Conservation (phyloP, 2,888 invertebrate genomes). For the Trissoscelio sp. region DNA sequence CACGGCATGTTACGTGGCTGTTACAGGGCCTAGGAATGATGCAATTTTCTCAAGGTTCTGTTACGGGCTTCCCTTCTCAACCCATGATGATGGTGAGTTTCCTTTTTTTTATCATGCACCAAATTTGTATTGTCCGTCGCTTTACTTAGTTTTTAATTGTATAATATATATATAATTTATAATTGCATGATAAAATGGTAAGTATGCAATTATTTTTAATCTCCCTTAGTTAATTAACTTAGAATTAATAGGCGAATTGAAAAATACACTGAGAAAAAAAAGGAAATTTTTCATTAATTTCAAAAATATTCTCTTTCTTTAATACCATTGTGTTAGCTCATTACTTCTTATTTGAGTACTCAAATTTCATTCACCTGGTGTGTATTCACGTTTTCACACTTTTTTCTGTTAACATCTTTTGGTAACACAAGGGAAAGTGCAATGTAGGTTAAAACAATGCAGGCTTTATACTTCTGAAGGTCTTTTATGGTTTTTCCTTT, state of each 20-base stretch:
- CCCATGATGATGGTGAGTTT: conserved; percentile 81
- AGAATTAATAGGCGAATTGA: no score
- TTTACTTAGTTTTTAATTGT: no score
- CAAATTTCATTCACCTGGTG: not conserved
- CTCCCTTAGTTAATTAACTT: no score
- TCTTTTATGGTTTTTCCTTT: no score
- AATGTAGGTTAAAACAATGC: not conserved
- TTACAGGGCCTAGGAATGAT: conserved; percentile 84
- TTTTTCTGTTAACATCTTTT: not conserved
- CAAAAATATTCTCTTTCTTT: no score
- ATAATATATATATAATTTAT: not conserved
- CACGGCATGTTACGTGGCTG: conserved; percentile 81
- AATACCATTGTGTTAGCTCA: no score
- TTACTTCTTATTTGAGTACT: not conserved
- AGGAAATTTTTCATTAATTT: no score
- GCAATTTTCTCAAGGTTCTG: conserved; percentile 81
- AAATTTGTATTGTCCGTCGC: conserved; percentile 18
- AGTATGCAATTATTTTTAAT: no score
- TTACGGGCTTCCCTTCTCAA: conserved; percentile 79
- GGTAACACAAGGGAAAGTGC: not conserved
- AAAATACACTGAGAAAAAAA: no score
- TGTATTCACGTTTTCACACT: not conserved
- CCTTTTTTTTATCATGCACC: conserved; percentile 53
- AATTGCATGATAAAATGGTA: conserved; percentile 15
- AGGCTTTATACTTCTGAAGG: not conserved